A percentile compares a stretch with the other conserved stretches of the same genome.
phyloP scores from a whole-genome alignment of 2,797 vertebrate species.

The Miichthys miiuy region DNA sequence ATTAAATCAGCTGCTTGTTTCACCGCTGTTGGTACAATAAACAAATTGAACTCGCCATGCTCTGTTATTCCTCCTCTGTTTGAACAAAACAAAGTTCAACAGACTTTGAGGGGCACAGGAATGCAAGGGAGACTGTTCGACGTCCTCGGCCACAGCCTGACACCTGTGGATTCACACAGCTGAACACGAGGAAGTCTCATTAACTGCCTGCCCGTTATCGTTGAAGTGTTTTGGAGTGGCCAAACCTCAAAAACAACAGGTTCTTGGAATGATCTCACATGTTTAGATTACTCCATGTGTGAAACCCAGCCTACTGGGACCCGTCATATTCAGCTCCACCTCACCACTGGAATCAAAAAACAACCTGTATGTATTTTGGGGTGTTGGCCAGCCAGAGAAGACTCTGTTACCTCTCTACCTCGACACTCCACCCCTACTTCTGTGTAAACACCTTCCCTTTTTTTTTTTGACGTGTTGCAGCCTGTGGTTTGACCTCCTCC shows the following conservation, averaged over 20 bases:
- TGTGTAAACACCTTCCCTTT: constrained; percentile 27
- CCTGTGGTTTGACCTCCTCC: constrained; percentile 49
- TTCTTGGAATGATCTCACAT: constrained; percentile 74
- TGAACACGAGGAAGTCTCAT: constrained; percentile 85
- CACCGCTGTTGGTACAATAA: neutral
- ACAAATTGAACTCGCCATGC: neutral
- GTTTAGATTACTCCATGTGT: constrained; percentile 66
- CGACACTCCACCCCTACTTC: constrained; percentile 33
- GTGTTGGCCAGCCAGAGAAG: constrained; percentile 37
- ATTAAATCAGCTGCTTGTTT: constrained; percentile 7
- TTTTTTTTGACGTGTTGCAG: constrained; percentile 20
- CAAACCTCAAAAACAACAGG: constrained; percentile 84
- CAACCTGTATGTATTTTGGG: constrained; percentile 49
- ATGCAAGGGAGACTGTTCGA: constrained; percentile 66
- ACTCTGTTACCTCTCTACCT: constrained; percentile 40
- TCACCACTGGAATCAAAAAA: constrained; percentile 73
- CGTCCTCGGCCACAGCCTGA: constrained; percentile 61
- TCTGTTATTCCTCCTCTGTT: neutral
- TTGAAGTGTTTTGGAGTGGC: constrained; percentile 67
- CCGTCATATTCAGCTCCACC: constrained; percentile 45
- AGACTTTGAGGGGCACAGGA: constrained; percentile 16
- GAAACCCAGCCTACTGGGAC: constrained; percentile 65
- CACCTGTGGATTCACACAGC: constrained; percentile 83
- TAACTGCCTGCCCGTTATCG: constrained; percentile 84
- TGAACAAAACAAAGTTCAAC: constrained; percentile 12